Conservation (phyloP, 2,113 vertebrate genomes). For the Malurus melanocephalus region DNA sequence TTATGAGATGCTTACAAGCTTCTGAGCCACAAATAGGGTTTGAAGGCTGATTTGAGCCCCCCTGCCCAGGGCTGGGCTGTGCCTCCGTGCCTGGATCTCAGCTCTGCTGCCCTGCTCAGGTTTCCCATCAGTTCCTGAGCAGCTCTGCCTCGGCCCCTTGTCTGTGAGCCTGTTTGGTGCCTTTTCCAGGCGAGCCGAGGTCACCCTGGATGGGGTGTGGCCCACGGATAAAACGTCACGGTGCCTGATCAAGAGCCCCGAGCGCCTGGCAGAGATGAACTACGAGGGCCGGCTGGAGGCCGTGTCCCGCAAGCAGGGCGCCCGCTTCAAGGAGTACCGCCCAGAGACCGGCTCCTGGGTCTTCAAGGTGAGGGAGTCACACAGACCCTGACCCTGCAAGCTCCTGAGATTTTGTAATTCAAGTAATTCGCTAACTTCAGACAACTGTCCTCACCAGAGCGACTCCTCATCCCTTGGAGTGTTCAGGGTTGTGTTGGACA, state of each 20-base stretch:
- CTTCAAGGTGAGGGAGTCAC: slow-evolving; percentile 77
- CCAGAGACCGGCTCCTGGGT: slow-evolving; percentile 96
- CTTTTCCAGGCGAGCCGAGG: slow-evolving; percentile 79
- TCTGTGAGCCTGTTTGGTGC: accelerated
- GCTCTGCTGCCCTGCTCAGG: background rate
- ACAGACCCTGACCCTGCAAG: accelerated
- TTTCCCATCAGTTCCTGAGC: background rate
- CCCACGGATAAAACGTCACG: slow-evolving; percentile 92
- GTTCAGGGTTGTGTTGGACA: accelerated
- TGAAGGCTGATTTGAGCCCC: accelerated
- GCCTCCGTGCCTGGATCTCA: no score
- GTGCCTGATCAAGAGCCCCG: slow-evolving; percentile 87
- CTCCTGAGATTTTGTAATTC: background rate
- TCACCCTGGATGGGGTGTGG: slow-evolving; percentile 95
- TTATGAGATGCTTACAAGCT: accelerated
- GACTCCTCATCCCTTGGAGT: accelerated
- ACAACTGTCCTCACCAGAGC: background rate
- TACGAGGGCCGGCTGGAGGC: slow-evolving; percentile 90
- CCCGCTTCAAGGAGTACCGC: slow-evolving; percentile 93
- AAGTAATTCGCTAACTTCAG: accelerated
- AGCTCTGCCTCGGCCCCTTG: background rate
- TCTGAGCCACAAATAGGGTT: accelerated
- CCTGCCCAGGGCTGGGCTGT: background rate
- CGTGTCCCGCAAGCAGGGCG: slow-evolving; percentile 87
- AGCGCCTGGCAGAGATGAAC: slow-evolving; percentile 87